phyloP scores from a whole-genome alignment of 2,113 vertebrate species.

The Pelmatolapia mariae region DNA sequence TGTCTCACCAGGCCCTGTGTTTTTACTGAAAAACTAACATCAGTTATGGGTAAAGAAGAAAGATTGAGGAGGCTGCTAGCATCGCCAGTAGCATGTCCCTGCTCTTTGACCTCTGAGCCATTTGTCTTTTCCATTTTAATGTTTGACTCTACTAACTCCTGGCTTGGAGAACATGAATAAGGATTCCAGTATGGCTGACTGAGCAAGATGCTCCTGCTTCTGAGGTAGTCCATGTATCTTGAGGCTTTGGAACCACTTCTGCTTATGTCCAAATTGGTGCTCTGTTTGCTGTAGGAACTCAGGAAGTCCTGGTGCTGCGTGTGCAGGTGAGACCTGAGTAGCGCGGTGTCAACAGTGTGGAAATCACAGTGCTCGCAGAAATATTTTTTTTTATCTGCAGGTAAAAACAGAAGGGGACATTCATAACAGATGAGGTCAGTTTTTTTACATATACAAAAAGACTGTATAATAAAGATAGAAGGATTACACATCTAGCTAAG shows the following conservation, averaged over 20 bases:
- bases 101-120: conserved; percentile 25
- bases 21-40: conserved; percentile 31
- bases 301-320: conserved; percentile 48
- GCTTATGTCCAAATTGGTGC: conserved; percentile 13
- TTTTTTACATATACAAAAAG: neutral
- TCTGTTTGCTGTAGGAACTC: conserved; percentile 34
- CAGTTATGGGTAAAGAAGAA: conserved; percentile 11
- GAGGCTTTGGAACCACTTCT: conserved; percentile 65
- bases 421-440: neutral
- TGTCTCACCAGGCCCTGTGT: conserved; percentile 77
- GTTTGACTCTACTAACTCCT: conserved; percentile 22
- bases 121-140: conserved; percentile 25
- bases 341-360: conserved; percentile 55
- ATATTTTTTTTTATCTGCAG: conserved; percentile 77
- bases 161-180: conserved; percentile 28
- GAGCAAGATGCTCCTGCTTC: conserved; percentile 72
- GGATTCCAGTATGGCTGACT: conserved; percentile 69
- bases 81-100: neutral
- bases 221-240: conserved; percentile 65
- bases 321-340: conserved; percentile 67
- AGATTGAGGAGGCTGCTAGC: conserved; percentile 56
- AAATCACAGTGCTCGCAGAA: conserved; percentile 75
- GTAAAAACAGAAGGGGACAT: neutral
- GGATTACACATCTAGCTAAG: neutral
- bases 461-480: neutral